Evolutionary conservation across 1,140 invertebrate species (phyloP).

Genomic region (Lysiphlebus fabarum): DNA sequence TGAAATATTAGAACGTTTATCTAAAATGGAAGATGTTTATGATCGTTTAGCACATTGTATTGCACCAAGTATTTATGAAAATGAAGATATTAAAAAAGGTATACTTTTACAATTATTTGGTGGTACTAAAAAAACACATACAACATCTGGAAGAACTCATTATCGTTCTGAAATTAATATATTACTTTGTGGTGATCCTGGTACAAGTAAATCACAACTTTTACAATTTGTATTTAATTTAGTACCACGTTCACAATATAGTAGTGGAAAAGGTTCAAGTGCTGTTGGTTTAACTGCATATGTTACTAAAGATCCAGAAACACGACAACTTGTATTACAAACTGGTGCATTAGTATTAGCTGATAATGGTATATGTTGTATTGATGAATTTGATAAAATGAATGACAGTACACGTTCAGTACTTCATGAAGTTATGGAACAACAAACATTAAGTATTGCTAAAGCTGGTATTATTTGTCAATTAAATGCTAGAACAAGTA

Average conservation of each 20-base stretch:
- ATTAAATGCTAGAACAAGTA: constrained; percentile 95
- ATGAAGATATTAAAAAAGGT: constrained; percentile 98
- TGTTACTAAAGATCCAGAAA: constrained; percentile 97
- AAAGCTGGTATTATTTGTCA: constrained; percentile 99
- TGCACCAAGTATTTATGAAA: constrained; percentile 97
- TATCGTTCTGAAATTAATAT: constrained; percentile 95
- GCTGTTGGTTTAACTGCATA: constrained; percentile 99
- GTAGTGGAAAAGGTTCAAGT: constrained; percentile 94
- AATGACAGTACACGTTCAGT: constrained; percentile 94
- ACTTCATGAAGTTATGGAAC: constrained; percentile 98
- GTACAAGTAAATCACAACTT: constrained; percentile 97
- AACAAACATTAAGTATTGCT: constrained; percentile 98
- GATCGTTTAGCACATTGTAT: constrained; percentile 88
- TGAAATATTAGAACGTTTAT: constrained; percentile 76
- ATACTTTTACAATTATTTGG: constrained; percentile 95
- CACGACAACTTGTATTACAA: constrained; percentile 89
- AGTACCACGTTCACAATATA: constrained; percentile 92
- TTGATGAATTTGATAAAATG: constrained; percentile 99
- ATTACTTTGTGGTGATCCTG: constrained; percentile 96
- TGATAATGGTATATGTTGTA: constrained; percentile 99
- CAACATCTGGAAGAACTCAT: constrained; percentile 74
- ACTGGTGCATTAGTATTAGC: constrained; percentile 95
- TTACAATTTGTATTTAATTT: constrained; percentile 93
- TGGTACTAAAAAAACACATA: constrained; percentile 91
- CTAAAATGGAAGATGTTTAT: constrained; percentile 87